Evolutionary conservation across 2,113 vertebrate species (phyloP).

Genomic region (Callaeas wilsoni): DNA sequence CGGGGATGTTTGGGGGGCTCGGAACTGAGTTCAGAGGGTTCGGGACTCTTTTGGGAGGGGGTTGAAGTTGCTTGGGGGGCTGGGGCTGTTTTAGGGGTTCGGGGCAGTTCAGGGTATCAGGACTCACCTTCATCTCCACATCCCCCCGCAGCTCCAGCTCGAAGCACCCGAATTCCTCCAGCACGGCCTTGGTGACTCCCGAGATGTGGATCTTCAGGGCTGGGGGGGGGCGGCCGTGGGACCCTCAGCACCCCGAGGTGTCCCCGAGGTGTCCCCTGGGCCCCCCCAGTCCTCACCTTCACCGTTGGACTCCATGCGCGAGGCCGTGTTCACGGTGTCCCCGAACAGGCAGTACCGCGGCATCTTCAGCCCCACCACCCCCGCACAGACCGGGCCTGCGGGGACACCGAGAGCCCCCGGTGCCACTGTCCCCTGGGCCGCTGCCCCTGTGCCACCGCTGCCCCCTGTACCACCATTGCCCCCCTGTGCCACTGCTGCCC

Average conservation of each 20-base stretch:
- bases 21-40: no score
- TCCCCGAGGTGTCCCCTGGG: background rate
- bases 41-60: no score
- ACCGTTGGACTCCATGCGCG: conserved; percentile 89
- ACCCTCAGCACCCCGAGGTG: no score
- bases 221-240: no score
- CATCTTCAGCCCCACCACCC: conserved; percentile 93
- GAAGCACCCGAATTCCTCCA: conserved; percentile 83
- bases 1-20: no score
- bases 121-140: conserved; percentile 83
- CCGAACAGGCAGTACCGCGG: conserved; percentile 92
- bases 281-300: no score
- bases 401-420: background rate
- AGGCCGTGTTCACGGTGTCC: conserved; percentile 92
- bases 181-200: conserved; percentile 76
- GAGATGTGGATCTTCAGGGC: conserved; percentile 87
- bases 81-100: no score
- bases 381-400: conserved; percentile 86
- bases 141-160: conserved; percentile 83
- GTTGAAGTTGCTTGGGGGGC: no score
- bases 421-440: no score
- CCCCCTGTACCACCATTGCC: no score
- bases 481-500: no score
- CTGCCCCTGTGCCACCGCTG: background rate
- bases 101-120: no score